Evolutionary conservation across 1,140 invertebrate species (phyloP).

Genomic region (Eubasilissa regina): DNA sequence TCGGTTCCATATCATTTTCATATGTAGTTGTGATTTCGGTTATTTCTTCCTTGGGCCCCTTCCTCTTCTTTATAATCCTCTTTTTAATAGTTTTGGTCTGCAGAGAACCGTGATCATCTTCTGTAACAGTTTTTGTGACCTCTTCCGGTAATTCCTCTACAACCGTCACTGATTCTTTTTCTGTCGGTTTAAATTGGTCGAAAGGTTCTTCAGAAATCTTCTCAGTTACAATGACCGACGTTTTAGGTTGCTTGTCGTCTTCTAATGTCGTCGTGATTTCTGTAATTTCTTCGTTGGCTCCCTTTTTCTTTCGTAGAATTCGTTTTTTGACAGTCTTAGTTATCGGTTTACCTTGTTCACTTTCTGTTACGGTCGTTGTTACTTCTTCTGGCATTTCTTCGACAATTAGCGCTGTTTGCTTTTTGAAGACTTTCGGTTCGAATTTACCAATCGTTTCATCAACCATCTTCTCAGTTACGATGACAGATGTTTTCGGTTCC

Average conservation of each 20-base stretch:
- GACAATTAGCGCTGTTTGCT: constrained; percentile 19
- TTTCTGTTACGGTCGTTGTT: constrained; percentile 53
- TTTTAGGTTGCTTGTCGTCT: no score
- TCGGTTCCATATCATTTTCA: no score
- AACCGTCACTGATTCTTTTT: no score
- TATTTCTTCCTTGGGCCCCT: no score
- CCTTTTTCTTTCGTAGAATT: constrained; percentile 62
- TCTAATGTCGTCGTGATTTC: no score
- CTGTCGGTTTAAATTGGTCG: no score
- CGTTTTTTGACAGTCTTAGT: constrained; percentile 62
- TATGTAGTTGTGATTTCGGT: no score
- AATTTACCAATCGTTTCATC: neutral
- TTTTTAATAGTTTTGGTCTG: constrained; percentile 58
- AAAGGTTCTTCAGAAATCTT: no score
- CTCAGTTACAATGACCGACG: no score
- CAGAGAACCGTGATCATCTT: constrained; percentile 49
- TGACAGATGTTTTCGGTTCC: neutral
- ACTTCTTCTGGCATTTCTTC: constrained; percentile 60
- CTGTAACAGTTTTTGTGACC: constrained; percentile 33
- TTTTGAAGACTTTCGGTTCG: neutral
- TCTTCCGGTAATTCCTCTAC: no score
- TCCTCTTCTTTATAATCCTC: no score
- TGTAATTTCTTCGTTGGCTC: constrained; percentile 62
- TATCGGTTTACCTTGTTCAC: constrained; percentile 61
- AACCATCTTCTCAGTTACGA: neutral